These are phyloP conservation scores for Pseudotriccus pelzelni DNA, from an alignment of 2,797 vertebrate genomes.

Conservation along the genomic window DNA sequence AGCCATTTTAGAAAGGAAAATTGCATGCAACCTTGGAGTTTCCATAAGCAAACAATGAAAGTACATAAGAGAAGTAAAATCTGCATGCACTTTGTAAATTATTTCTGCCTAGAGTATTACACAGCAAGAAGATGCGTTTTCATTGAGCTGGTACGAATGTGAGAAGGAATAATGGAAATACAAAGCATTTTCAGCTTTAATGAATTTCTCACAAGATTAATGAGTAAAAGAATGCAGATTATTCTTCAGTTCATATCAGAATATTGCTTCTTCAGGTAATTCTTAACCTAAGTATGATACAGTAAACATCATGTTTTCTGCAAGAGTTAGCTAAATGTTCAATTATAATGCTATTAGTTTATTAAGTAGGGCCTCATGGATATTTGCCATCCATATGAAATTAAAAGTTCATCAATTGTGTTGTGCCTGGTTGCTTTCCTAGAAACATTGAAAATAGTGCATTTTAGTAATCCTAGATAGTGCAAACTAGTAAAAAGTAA, in stretches of 20 bases:
- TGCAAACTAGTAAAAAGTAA: conserved; percentile 37
- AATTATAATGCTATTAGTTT: not conserved
- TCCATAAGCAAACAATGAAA: not conserved
- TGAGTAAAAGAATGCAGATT: not conserved
- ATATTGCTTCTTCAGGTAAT: not conserved
- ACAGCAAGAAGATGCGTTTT: not conserved
- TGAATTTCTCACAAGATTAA: not conserved
- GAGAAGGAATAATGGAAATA: not conserved
- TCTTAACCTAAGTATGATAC: not conserved
- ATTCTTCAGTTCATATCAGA: not conserved
- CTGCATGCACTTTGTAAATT: not conserved
- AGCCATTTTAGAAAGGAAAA: not conserved
- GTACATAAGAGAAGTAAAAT: not conserved
- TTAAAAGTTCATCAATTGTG: not conserved
- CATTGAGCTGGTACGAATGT: not conserved
- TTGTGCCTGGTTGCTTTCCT: not conserved
- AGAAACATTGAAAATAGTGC: not conserved
- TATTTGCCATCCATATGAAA: not conserved
- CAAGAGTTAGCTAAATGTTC: not conserved
- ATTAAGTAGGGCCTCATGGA: not conserved
- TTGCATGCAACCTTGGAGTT: not conserved
- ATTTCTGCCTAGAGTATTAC: not conserved
- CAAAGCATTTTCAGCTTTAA: not conserved
- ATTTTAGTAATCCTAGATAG: not conserved
- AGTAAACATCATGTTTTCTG: not conserved